Evolutionary conservation across 2,113 vertebrate genomes (phyloP).

Genomic region (Alosa alosa): DNA sequence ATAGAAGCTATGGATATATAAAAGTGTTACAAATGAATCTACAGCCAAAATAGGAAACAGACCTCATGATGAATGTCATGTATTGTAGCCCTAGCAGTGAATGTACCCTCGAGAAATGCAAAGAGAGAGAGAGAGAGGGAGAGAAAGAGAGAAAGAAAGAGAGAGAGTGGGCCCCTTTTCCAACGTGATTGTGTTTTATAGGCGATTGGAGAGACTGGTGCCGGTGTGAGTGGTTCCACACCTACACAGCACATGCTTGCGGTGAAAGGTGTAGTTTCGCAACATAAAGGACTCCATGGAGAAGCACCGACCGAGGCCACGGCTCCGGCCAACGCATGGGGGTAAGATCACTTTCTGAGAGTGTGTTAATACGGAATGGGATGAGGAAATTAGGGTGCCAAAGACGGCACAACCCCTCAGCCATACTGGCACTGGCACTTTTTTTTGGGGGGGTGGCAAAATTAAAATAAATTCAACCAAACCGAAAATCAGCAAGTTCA

Average conservation of each 20-base stretch:
- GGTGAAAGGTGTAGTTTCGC: constrained; percentile 41
- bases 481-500: not conserved
- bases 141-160: not conserved
- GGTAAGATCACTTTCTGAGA: not conserved
- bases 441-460: not conserved
- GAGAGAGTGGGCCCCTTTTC: constrained; percentile 19
- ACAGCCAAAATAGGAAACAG: not conserved
- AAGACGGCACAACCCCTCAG: not conserved
- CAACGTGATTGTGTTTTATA: constrained; percentile 44
- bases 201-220: constrained; percentile 26
- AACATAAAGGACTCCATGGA: constrained; percentile 33
- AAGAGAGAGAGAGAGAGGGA: not conserved
- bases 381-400: not conserved
- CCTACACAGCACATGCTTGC: constrained; percentile 33
- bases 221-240: constrained; percentile 5
- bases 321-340: not conserved
- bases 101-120: not conserved
- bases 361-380: not conserved
- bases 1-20: not conserved
- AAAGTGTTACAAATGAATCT: constrained; percentile 2
- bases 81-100: not conserved
- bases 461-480: constrained; percentile 9
- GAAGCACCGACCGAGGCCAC: constrained; percentile 10
- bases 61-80: not conserved
- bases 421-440: not conserved